Percentiles rank a stretch among this genome's conserved stretches.
Conservation (phyloP, 2,113 vertebrate genomes). For the Lophochroa leadbeateri region DNA sequence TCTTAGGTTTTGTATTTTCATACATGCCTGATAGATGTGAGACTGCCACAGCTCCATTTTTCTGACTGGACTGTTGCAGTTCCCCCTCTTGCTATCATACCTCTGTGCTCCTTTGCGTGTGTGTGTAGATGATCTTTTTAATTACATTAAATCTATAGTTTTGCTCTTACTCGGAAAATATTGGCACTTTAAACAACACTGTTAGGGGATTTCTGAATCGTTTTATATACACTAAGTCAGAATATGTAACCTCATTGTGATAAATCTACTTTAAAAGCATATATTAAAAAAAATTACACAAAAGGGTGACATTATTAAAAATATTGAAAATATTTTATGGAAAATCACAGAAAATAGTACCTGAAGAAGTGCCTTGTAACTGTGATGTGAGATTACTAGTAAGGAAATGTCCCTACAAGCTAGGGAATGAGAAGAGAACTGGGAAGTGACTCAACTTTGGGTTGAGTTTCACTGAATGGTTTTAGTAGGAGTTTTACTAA, state of each 20-base stretch:
- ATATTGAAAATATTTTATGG: background rate
- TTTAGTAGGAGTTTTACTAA: background rate
- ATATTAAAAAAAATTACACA: background rate
- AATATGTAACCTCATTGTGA: background rate
- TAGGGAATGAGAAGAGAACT: too few relatives aligned
- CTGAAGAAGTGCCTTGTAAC: background rate
- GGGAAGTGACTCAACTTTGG: background rate
- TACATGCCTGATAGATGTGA: background rate
- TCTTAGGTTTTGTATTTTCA: background rate
- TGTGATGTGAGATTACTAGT: background rate
- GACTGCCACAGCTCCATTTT: background rate
- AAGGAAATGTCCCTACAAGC: background rate
- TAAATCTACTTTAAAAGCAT: background rate
- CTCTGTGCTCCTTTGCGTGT: background rate
- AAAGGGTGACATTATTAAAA: background rate
- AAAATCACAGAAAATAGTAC: background rate
- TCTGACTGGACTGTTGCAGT: accelerated
- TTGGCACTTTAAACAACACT: background rate
- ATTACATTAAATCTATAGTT: background rate
- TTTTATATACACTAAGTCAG: background rate
- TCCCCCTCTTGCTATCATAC: accelerated
- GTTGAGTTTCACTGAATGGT: background rate
- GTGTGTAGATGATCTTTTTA: background rate
- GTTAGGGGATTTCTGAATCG: background rate
- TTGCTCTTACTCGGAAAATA: background rate